Conservation (phyloP, 2,888 invertebrate species). For the Euproctis similis region DNA sequence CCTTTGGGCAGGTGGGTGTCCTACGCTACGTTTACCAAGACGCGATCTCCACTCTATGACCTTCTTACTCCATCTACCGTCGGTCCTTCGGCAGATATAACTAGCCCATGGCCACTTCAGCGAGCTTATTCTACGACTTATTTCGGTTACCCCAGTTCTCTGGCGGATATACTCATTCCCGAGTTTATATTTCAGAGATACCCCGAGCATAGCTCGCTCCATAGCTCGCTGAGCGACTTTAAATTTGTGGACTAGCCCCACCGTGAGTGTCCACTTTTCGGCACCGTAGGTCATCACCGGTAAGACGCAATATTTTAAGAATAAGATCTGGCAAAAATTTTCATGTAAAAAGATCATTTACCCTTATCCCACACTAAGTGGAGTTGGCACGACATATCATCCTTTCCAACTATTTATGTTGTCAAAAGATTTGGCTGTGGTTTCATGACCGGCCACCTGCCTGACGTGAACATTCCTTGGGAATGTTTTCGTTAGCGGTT, state of each 20-base stretch:
- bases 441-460: too few species aligned
- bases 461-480: too few species aligned
- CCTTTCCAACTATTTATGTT: too few species aligned
- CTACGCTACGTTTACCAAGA: neutral
- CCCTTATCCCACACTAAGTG: too few species aligned
- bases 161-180: neutral
- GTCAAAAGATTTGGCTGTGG: too few species aligned
- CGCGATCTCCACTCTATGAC: neutral
- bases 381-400: too few species aligned
- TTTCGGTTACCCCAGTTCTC: neutral
- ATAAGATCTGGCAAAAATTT: too few species aligned
- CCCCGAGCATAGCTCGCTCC: neutral
- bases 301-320: slow-evolving; percentile 1
- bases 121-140: neutral
- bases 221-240: neutral
- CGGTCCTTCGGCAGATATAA: neutral
- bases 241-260: neutral
- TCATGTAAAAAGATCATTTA: too few species aligned
- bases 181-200: neutral
- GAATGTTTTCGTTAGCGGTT: too few species aligned
- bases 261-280: neutral
- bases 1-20: too few species aligned
- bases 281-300: neutral
- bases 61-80: neutral
- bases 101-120: neutral